A percentile compares a stretch with the other conserved stretches of the same genome.
phyloP scores from a whole-genome alignment of 2,888 invertebrate genomes.

The Parelbella ahira region DNA sequence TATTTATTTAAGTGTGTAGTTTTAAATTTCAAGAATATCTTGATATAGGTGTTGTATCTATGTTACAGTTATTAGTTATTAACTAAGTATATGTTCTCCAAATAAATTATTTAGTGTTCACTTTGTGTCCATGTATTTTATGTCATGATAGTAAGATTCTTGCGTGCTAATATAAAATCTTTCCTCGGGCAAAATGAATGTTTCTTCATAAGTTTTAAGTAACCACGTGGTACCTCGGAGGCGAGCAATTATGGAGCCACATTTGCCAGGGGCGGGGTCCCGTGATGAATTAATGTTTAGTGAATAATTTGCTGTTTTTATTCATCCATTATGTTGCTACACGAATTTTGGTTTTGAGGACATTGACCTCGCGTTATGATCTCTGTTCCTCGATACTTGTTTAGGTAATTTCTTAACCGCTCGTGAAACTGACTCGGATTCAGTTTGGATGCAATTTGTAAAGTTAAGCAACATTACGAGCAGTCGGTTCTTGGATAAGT shows the following conservation, averaged over 20 bases:
- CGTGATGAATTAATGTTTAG: slow-evolving; percentile 59
- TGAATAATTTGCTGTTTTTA: slow-evolving; percentile 60
- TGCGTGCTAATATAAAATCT: slow-evolving; percentile 11
- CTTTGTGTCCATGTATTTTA: no score
- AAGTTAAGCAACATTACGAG: no score
- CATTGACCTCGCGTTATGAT: slow-evolving; percentile 37
- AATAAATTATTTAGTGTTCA: no score
- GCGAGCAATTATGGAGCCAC: slow-evolving; percentile 44
- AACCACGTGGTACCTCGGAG: slow-evolving; percentile 26
- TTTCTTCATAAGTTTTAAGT: slow-evolving; percentile 23
- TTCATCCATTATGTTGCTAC: slow-evolving; percentile 39
- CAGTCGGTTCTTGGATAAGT: no score
- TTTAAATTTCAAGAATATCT: no score
- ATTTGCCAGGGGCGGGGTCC: slow-evolving; percentile 51
- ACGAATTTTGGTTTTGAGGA: slow-evolving; percentile 45
- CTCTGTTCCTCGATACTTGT: not conserved
- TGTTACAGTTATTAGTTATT: no score
- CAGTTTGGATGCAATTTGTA: not conserved
- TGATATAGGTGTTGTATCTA: no score
- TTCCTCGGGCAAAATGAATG: slow-evolving; percentile 16
- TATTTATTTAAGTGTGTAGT: no score
- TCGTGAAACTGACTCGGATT: no score
- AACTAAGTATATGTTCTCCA: no score
- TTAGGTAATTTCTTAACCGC: not conserved
- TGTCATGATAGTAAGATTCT: not conserved